Base-by-base conservation (phyloP, 53 echinoderm and acorn worm species). In the Luidia sarsii region DNA sequence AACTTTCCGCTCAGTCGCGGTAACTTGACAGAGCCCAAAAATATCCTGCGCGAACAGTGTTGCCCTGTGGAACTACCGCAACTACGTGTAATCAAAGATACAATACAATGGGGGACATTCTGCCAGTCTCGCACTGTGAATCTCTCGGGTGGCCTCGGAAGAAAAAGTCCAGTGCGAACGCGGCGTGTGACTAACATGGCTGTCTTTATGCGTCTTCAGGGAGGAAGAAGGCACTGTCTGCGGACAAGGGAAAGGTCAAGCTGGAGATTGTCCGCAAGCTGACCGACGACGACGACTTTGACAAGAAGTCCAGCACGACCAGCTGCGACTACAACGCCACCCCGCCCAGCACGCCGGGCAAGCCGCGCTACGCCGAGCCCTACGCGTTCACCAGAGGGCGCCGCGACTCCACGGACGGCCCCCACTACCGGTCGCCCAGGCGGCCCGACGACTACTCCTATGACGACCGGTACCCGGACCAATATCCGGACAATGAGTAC, bases 281-380 rank as follows among this genome's bases (percentile, higher is more conserved):
- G 31, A 71, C 80, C 9, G 71, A 85, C 48, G 16, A 65, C 28
- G 71, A 85, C 34, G 71, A 80, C 9, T 66, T 54, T 23, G 81
- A 89, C 19, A 66, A 75, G 5, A 59, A 45, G 14, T 60, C 77
- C 8, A 7, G 38, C 54, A 55, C 80, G 5, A 80, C 50, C 29
- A 54, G 67, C 38, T 69, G 80, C 29, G 69, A 80, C 52, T 57
- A 61, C 37, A 68, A 72, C 22, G 55, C 72, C 33, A 49, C 87
- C 8, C 55, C 82, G 15, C 83, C 75, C 10, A 87, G 77, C 38
- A 72, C 86, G 13, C 81, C 74, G 1, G 85, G 88, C 0, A 89
- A 83, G 16, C 89, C 83, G 6, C 94, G 94, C 66, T 94, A 94
- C 24, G 89, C 94, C 31, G 89, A 89, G 80, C 94, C 94, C 4